Conservation (phyloP, 2,113 vertebrate genomes). For the Alectura lathami region DNA sequence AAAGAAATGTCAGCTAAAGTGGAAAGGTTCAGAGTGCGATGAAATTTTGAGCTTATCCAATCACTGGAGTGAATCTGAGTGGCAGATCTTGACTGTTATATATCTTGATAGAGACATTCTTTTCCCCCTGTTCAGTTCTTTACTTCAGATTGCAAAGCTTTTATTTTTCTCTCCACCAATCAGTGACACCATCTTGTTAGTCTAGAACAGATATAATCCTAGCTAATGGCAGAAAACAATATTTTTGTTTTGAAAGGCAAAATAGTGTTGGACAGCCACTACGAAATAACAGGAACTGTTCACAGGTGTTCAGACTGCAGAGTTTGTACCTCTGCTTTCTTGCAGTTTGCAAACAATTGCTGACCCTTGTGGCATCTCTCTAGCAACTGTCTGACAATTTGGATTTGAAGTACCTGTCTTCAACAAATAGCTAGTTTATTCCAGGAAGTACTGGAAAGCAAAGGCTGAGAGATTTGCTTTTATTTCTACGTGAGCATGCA, state of each 20-base stretch:
- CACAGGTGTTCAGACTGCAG: neutral
- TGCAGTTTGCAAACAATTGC: neutral
- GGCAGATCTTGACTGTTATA: neutral
- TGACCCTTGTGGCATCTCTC: neutral
- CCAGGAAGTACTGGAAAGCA: neutral
- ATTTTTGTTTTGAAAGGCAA: neutral
- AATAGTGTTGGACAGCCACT: neutral
- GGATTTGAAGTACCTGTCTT: neutral
- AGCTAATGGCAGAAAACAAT: neutral
- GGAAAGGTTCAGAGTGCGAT: neutral
- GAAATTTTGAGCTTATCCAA: neutral
- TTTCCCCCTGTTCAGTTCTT: neutral
- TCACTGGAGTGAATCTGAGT: neutral
- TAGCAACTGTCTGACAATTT: neutral
- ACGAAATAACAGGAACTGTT: neutral
- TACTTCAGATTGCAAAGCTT: neutral
- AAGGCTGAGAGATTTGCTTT: neutral
- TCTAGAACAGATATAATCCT: neutral
- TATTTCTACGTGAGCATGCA: neutral
- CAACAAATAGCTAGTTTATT: neutral
- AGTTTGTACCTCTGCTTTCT: neutral
- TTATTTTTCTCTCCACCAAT: neutral
- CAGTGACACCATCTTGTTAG: neutral
- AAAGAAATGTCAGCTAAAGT: neutral
- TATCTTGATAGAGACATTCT: neutral